These are phyloP conservation scores for Salticus scenicus DNA, from an alignment of 2,888 invertebrate species.

Conservation along the genomic window DNA sequence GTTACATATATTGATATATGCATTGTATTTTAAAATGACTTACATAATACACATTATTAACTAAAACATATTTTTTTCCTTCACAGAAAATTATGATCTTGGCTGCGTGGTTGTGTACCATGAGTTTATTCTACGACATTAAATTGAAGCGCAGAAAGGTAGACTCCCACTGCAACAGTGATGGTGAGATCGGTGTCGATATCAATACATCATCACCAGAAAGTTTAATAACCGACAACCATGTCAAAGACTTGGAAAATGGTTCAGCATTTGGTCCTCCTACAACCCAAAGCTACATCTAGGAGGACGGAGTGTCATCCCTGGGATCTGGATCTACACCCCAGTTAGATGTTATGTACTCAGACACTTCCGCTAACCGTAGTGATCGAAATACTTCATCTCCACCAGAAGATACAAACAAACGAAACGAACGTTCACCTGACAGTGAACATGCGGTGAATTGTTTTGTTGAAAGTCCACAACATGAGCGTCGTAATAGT, in stretches of 20 bases:
- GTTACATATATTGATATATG: too few species aligned
- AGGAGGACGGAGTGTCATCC: conserved; percentile 44
- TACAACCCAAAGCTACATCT: conserved; percentile 36
- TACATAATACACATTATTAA: too few species aligned
- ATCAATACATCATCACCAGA: conserved; percentile 65
- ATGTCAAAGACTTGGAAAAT: conserved; percentile 34
- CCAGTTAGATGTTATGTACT: conserved; percentile 41
- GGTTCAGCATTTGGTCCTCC: conserved; percentile 48
- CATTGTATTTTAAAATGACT: too few species aligned
- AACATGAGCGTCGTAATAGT: conserved; percentile 56
- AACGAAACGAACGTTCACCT: conserved; percentile 24
- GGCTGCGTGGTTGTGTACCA: conserved; percentile 62
- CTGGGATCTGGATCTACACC: conserved; percentile 42
- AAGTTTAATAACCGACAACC: conserved; percentile 36
- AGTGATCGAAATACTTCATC: conserved; percentile 34
- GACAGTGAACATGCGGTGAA: conserved; percentile 40
- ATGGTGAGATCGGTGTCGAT: conserved; percentile 58
- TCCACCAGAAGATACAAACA: conserved; percentile 5
- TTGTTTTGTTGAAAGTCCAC: conserved; percentile 53
- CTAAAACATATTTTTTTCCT: too few species aligned
- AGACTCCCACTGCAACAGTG: conserved; percentile 64
- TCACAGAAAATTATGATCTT: conserved; percentile 68
- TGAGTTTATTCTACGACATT: conserved; percentile 70
- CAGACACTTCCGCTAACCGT: conserved; percentile 31
- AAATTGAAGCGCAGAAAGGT: conserved; percentile 68